phyloP scores from a whole-genome alignment of 1,140 invertebrate genomes.

The Condylostylus longicornis region DNA sequence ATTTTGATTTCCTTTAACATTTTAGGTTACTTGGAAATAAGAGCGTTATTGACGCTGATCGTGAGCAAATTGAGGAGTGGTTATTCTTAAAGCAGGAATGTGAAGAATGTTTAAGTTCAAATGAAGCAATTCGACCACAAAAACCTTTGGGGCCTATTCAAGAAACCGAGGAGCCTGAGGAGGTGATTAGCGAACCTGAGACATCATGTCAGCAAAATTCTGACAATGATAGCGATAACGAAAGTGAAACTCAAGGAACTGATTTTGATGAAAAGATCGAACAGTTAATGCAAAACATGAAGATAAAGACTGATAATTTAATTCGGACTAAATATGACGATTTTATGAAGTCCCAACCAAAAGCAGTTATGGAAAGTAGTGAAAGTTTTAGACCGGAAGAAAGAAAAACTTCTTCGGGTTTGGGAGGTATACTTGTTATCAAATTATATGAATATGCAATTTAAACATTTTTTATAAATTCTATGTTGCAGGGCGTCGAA shows the following conservation, averaged over 20 bases:
- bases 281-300: conserved; percentile 52
- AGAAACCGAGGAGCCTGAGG: conserved; percentile 41
- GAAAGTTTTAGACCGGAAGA: conserved; percentile 10
- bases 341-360: conserved; percentile 34
- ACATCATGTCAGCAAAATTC: conserved; percentile 39
- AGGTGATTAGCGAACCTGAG: conserved; percentile 34
- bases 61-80: conserved; percentile 71
- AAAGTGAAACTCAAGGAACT: conserved; percentile 41
- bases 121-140: conserved; percentile 34
- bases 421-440: conserved; percentile 8
- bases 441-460: not conserved
- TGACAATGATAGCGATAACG: conserved; percentile 46
- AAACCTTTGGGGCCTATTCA: conserved; percentile 46
- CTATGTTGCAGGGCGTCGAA: conserved; percentile 28
- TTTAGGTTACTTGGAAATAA: not conserved
- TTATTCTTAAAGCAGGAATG: conserved; percentile 69
- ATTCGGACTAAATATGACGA: conserved; percentile 42
- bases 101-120: conserved; percentile 60
- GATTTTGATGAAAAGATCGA: conserved; percentile 54
- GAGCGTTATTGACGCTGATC: conserved; percentile 31
- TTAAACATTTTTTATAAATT: conserved; percentile 2
- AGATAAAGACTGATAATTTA: conserved; percentile 48
- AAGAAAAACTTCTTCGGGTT: conserved; percentile 8
- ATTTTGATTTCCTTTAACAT: not conserved
- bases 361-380: conserved; percentile 26